Evolutionary conservation across 92 coral and sea anemone species (phyloP).

Genomic region (Zoanthus solanderi): DNA sequence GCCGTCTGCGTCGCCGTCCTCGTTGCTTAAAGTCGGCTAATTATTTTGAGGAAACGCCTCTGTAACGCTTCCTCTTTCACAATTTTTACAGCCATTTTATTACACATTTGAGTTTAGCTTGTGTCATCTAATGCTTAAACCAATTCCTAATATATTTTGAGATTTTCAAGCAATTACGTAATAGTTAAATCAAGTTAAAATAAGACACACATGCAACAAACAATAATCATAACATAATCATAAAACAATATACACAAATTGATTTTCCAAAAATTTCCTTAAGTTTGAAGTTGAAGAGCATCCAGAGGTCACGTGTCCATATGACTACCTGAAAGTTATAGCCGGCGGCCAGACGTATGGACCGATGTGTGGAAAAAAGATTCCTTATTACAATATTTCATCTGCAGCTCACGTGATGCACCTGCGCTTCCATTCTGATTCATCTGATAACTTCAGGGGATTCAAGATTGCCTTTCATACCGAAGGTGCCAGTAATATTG

Average conservation of each 20-base stretch:
- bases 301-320: slow-evolving; percentile 91
- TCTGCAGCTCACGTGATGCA: slow-evolving; percentile 86
- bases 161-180: too few relatives aligned
- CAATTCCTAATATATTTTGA: too few relatives aligned
- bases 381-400: slow-evolving; percentile 78
- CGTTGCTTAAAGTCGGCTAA: too few relatives aligned
- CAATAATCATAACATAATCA: too few relatives aligned
- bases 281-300: slow-evolving; percentile 92
- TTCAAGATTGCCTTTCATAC: slow-evolving; percentile 87
- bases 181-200: too few relatives aligned
- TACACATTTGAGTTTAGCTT: too few relatives aligned
- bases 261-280: neutral
- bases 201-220: too few relatives aligned
- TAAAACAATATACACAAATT: neutral
- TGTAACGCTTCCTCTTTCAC: too few relatives aligned
- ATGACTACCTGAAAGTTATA: slow-evolving; percentile 80
- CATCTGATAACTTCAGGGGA: slow-evolving; percentile 76
- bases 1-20: too few relatives aligned
- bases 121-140: too few relatives aligned
- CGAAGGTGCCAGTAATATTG: slow-evolving; percentile 68
- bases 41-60: too few relatives aligned
- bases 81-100: too few relatives aligned
- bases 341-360: slow-evolving; percentile 75
- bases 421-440: slow-evolving; percentile 83
- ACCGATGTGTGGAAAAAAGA: slow-evolving; percentile 80